Base-by-base conservation (phyloP, 2,113 vertebrate genomes). In the Syrrhaptes paradoxus region DNA sequence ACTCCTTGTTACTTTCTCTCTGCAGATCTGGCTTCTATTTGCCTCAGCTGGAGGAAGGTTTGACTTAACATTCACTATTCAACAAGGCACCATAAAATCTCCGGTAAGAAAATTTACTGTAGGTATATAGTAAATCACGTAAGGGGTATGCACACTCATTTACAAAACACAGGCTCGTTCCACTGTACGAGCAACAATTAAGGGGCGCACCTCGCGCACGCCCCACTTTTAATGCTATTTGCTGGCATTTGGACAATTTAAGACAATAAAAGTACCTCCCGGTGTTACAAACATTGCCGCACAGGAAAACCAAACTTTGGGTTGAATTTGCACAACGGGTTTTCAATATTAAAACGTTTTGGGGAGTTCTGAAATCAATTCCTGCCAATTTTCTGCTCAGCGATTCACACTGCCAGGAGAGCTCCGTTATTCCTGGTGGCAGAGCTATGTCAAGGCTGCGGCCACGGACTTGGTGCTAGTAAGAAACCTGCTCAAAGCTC, bases 21-120 rank as follows among this genome's bases (percentile, higher is more conserved):
- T 54, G 70, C 81, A 94, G 93, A 97, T 95, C 96, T 97, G 96
- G 96, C 96, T 97, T 96, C 90, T 58, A 96, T 96, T 96, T 96
- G 63, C 93, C 86, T 90, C 93, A 6, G 96, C 90, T 95, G 77
- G 24, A 96, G 87, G 91, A 97, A 96, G 94, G 93, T 89, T 96
- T 96, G 96, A 89, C 80, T 95, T 95, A 81, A 91, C 85, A 14
- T 96, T 96, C 95, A 93, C 83, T 49, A 81, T 95, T 91, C 92
- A 96, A 82, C 84, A 46, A 95, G 90, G 91, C 91, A 94, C 63
- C 73, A 94, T 96, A 95, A 97, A 95, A 97, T 78, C 87, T 38
- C 89, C 90, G 21, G 4, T 89, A 95, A 95, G 79, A 95, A 93
- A 97, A 92, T 95, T 97, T 97, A 94, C 95, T 94, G 95, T 49